Conservation (phyloP, 2,888 invertebrate species). For the Augiades crinisus region DNA sequence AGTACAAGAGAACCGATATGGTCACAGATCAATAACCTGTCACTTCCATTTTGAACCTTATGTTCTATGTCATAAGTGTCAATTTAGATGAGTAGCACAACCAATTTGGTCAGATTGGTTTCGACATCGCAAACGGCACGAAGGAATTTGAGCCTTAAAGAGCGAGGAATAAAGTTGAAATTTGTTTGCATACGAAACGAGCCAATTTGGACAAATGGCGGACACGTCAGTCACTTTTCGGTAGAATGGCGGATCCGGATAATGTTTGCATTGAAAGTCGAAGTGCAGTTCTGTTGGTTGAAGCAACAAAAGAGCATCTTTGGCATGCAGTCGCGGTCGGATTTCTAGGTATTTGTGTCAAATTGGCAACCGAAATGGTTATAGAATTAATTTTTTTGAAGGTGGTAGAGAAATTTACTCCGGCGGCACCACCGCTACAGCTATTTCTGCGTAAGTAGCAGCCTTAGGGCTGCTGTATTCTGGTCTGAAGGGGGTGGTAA, state of each 20-base stretch:
- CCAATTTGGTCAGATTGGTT: constrained; percentile 7
- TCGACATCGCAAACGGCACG: not conserved
- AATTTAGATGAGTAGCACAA: not conserved
- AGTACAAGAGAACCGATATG: constrained; percentile 6
- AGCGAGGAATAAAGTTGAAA: not conserved
- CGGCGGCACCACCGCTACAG: no score
- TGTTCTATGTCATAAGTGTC: not conserved
- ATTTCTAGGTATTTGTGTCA: not conserved
- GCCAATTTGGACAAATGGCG: constrained; percentile 17
- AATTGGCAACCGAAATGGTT: no score
- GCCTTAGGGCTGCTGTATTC: no score
- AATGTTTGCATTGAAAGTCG: constrained; percentile 23
- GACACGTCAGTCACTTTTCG: constrained; percentile 22
- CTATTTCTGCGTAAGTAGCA: no score
- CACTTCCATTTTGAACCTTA: constrained; percentile 5
- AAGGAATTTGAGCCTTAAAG: not conserved
- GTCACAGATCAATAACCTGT: constrained; percentile 11
- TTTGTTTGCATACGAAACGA: not conserved
- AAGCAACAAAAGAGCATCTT: constrained; percentile 21
- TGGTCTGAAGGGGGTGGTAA: no score
- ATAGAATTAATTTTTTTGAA: not conserved
- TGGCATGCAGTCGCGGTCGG: constrained; percentile 1
- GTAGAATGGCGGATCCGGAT: constrained; percentile 16
- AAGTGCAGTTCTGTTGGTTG: constrained; percentile 5
- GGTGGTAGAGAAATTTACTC: no score